Evolutionary conservation across 2,797 vertebrate species (phyloP).

Genomic region (Melanotaenia parkinsoni): DNA sequence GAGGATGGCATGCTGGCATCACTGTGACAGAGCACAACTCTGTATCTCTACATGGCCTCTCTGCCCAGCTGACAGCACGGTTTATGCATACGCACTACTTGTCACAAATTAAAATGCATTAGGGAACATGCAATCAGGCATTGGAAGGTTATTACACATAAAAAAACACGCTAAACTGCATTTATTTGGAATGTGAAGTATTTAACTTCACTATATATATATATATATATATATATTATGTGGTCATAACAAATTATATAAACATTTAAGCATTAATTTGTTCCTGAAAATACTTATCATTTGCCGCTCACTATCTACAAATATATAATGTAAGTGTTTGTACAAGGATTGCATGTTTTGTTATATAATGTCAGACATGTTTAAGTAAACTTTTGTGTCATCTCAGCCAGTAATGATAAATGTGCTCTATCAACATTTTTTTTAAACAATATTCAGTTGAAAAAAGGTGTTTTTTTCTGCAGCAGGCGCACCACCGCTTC

Average conservation of each 20-base stretch:
- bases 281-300: conserved; percentile 17
- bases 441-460: neutral
- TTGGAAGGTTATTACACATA: conserved; percentile 10
- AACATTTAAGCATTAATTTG: conserved; percentile 10
- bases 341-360: neutral
- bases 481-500: neutral
- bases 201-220: too few species aligned
- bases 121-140: conserved; percentile 40
- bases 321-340: neutral
- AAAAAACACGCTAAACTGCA: conserved; percentile 6
- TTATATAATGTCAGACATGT: neutral
- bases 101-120: conserved; percentile 74
- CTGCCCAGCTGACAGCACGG: conserved; percentile 63
- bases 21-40: conserved; percentile 68
- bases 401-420: neutral
- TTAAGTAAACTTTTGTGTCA: conserved; percentile 4
- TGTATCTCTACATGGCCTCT: conserved; percentile 64
- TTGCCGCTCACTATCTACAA: neutral
- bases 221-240: too few species aligned
- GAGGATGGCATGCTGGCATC: conserved; percentile 74
- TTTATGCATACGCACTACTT: conserved; percentile 35
- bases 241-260: too few species aligned
- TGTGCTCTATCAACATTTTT: neutral
- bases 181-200: too few species aligned
- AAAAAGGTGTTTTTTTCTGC: neutral